These are phyloP conservation scores for Paramormyrops hopkinsi DNA, from an alignment of 2,797 vertebrate species.

Conservation along the genomic window DNA sequence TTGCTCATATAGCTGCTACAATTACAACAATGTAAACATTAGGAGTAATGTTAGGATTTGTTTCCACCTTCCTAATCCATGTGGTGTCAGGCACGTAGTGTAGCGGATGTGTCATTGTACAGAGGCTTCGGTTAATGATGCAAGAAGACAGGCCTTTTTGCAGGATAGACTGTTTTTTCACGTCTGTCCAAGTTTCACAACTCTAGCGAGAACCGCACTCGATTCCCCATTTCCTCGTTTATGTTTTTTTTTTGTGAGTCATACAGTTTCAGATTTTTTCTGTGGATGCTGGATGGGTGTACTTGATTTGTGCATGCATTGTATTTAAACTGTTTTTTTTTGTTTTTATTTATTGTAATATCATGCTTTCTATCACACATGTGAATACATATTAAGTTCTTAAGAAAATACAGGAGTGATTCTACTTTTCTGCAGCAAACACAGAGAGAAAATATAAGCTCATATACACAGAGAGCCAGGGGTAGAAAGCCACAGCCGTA, in stretches of 20 bases:
- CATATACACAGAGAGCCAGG: not conserved
- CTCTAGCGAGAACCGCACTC: not conserved
- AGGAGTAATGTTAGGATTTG: conserved; percentile 4
- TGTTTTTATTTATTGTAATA: not conserved
- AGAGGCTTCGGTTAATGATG: not conserved
- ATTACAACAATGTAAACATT: conserved; percentile 44
- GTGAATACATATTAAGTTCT: not conserved
- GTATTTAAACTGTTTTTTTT: not conserved
- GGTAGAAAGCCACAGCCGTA: not conserved
- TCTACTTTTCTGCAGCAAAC: not conserved
- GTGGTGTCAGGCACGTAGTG: not conserved
- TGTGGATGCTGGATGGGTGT: not conserved
- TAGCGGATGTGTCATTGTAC: not conserved
- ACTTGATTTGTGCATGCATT: not conserved
- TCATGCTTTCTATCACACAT: not conserved
- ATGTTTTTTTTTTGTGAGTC: not conserved
- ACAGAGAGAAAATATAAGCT: not conserved
- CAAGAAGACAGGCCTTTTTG: not conserved
- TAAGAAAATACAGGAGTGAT: not conserved
- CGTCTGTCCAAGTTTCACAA: not conserved
- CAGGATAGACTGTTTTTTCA: not conserved
- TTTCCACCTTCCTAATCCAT: not conserved
- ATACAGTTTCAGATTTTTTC: not conserved
- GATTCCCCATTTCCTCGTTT: not conserved
- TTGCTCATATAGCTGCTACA: conserved; percentile 28